Evolutionary conservation across 2,888 invertebrate genomes (phyloP).

Genomic region (Dynastes maya): DNA sequence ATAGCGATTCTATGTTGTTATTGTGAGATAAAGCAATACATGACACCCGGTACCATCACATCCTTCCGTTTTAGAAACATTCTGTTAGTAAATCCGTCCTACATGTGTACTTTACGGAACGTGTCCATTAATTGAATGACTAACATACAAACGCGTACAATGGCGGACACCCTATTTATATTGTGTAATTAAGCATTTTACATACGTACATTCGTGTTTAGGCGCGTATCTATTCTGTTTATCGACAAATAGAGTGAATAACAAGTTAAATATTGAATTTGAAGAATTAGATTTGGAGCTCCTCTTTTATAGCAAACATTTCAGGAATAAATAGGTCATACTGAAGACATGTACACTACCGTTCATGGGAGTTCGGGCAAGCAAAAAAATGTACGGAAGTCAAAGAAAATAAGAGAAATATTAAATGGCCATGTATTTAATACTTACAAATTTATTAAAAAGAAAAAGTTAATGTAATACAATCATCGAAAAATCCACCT

Average conservation of each 20-base stretch:
- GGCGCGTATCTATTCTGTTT: neutral
- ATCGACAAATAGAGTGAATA: neutral
- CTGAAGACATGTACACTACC: neutral
- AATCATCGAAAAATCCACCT: no score
- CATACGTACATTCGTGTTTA: neutral
- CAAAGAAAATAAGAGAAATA: no score
- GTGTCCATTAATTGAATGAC: slow-evolving; percentile 9
- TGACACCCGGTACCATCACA: no score
- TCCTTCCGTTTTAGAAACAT: neutral
- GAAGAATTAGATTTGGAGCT: slow-evolving; percentile 19
- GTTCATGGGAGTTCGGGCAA: no score
- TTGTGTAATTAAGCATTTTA: neutral
- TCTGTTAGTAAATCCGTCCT: neutral
- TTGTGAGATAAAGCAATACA: no score
- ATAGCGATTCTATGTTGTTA: no score
- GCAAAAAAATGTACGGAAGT: no score
- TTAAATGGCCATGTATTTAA: no score
- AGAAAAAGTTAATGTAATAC: no score
- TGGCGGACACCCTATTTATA: slow-evolving; percentile 2
- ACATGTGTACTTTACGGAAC: neutral
- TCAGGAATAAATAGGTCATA: neutral
- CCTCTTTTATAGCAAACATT: neutral
- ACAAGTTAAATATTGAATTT: slow-evolving; percentile 20
- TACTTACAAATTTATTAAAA: no score
- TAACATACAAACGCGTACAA: neutral